phyloP scores from a whole-genome alignment of 1,140 invertebrate genomes.

The Rhagoletis pomonella region DNA sequence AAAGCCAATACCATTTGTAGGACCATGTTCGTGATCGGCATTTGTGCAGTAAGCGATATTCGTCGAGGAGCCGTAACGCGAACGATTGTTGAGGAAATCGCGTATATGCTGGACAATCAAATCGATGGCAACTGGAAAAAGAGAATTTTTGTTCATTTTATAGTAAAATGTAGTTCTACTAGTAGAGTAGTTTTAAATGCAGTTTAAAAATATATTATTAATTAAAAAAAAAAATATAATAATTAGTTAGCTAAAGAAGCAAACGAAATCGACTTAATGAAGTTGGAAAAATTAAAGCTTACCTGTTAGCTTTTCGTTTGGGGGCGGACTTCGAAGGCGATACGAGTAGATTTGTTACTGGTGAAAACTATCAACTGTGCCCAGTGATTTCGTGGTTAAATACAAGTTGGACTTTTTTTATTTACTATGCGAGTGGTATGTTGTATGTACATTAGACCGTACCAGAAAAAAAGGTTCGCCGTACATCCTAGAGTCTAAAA shows the following conservation, averaged over 20 bases:
- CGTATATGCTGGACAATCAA: conserved; percentile 95
- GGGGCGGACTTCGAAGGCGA: neutral
- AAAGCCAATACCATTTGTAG: conserved; percentile 35
- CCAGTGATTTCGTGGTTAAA: neutral
- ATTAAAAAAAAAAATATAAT: neutral
- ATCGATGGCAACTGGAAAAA: conserved; percentile 90
- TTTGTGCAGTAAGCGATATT: conserved; percentile 69
- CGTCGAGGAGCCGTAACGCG: conserved; percentile 65
- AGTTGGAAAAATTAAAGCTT: conserved; percentile 5
- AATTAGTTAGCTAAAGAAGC: neutral
- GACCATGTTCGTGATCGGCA: conserved; percentile 58
- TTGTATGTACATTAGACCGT: no score
- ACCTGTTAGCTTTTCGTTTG: neutral
- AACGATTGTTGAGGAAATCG: conserved; percentile 82
- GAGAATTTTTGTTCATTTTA: neutral
- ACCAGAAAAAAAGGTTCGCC: no score
- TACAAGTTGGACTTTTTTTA: neutral
- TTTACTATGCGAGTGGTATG: neutral
- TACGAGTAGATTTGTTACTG: neutral
- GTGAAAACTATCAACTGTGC: neutral
- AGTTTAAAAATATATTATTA: neutral
- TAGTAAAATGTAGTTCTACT: no score
- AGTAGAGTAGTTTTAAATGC: neutral
- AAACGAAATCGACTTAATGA: conserved; percentile 17
- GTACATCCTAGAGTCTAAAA: no score